These are phyloP conservation scores for Ceraclea dissimilis DNA, from an alignment of 2,888 invertebrate species.

Conservation along the genomic window DNA sequence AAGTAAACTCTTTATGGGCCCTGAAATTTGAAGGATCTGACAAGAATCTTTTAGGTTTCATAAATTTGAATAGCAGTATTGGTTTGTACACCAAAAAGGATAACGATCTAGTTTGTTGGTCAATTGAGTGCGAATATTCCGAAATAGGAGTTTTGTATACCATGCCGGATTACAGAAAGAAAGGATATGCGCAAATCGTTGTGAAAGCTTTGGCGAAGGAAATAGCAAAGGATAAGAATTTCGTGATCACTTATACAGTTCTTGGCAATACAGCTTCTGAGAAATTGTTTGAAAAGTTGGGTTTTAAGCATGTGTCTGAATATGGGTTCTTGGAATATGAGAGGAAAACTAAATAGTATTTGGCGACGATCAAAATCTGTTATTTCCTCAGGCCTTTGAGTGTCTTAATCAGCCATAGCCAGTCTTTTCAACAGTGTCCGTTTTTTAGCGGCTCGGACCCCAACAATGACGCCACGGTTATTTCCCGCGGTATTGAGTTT, in stretches of 20 bases:
- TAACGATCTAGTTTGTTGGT: slow-evolving; percentile 34
- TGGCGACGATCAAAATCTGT: no score
- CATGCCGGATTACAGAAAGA: slow-evolving; percentile 31
- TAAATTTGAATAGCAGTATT: slow-evolving; percentile 32
- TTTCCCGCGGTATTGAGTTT: no score
- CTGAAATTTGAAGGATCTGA: slow-evolving; percentile 25
- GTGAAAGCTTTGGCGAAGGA: slow-evolving; percentile 31
- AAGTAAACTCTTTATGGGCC: slow-evolving; percentile 26
- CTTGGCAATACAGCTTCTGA: slow-evolving; percentile 31
- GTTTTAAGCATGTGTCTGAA: slow-evolving; percentile 14
- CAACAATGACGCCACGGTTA: no score
- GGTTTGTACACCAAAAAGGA: slow-evolving; percentile 34
- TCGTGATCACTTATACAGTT: slow-evolving; percentile 28
- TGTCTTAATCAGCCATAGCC: no score
- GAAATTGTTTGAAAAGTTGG: slow-evolving; percentile 32
- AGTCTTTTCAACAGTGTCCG: no score
- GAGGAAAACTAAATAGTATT: background rate
- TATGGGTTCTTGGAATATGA: background rate
- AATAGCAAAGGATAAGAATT: slow-evolving; percentile 30
- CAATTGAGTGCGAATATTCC: slow-evolving; percentile 31
- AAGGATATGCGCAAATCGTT: slow-evolving; percentile 35
- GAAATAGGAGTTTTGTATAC: slow-evolving; percentile 34
- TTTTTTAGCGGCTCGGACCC: no score
- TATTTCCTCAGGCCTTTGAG: no score
- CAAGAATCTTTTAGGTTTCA: slow-evolving; percentile 29